A percentile compares a stretch with the other conserved stretches of the same genome.
These are phyloP conservation scores for Bubo bubo DNA, from an alignment of 2,113 vertebrate genomes.

Conservation along the genomic window DNA sequence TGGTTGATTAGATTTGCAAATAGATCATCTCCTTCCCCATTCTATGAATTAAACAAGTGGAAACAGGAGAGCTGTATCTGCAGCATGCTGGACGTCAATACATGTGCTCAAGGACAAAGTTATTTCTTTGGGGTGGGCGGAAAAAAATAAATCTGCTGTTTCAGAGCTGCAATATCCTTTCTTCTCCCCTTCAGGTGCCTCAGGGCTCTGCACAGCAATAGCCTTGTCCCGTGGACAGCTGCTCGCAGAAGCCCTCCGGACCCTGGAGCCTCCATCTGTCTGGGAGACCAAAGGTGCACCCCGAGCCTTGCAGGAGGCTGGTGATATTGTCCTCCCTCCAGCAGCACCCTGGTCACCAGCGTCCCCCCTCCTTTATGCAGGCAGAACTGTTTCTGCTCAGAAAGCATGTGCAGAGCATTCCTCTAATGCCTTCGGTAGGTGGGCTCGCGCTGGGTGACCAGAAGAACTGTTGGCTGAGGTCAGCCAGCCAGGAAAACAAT, in stretches of 20 bases:
- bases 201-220: background rate
- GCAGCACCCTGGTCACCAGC: background rate
- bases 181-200: background rate
- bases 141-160: background rate
- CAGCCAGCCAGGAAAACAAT: constrained; percentile 54
- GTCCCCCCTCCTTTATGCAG: background rate
- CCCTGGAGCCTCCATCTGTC: background rate
- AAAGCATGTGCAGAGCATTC: constrained; percentile 1
- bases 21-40: background rate
- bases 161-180: background rate
- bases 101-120: background rate
- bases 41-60: background rate
- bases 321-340: background rate
- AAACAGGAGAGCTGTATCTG: background rate
- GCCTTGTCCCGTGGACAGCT: background rate
- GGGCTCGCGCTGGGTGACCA: background rate
- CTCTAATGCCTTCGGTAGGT: constrained; percentile 32
- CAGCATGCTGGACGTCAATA: background rate
- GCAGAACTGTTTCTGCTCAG: background rate
- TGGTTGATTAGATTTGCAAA: background rate
- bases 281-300: background rate
- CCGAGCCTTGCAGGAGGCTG: background rate
- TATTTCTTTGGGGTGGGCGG: background rate
- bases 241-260: background rate
- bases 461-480: constrained; percentile 38